Evolutionary conservation across 2,797 vertebrate genomes (phyloP), one percentile per base, ranked within the genome.

Genomic region (Trachops cirrhosus): DNA sequence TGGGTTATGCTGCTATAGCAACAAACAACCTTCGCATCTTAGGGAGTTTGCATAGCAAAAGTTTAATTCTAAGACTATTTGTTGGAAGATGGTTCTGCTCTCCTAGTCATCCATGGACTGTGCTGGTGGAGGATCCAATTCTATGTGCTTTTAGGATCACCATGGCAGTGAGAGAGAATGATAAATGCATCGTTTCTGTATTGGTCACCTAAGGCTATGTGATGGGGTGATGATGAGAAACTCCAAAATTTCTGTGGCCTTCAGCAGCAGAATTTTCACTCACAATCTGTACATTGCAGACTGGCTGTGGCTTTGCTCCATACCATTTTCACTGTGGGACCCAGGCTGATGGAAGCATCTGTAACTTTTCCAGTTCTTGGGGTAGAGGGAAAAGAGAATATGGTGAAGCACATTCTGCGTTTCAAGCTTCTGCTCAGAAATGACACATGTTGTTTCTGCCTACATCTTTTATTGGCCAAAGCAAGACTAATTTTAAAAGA

Each of bases 371-470:
- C 80, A 87, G 85, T 85, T 82, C 44, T 78, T 78, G 62, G 0
- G 16, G 73, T 29, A 78, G 59, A 86, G 68, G 68, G 32, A 85
- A 90, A 92, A 86, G 32, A 68, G 78, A 85, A 54, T 54, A 57
- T 44, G 62, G 41, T 62, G 62, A 95, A 57, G 44, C 70, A 26
- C 9, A 5, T 85, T 54, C 75, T 39, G n/a, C 9, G 22, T 88
- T 91, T 52, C 48, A 94, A 48, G 62, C 71, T 82, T 93, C 67
- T 83, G 48, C 52, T 82, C 59, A 80, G 86, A 97, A 88, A 37
- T 93, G 64, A 74, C 85, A 92, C 34, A 9, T 78, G 48, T 24
- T 21, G 8, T 86, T 79, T 89, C 15, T 70, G 54, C 50, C 80
- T 96, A 77, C 32, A 52, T 88, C n/a, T n/a, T 50, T 82, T 90